Percentiles rank a stretch among this genome's conserved stretches.
Conservation (phyloP, 1,140 invertebrate species). For the Pseudobourletiella spinata region DNA sequence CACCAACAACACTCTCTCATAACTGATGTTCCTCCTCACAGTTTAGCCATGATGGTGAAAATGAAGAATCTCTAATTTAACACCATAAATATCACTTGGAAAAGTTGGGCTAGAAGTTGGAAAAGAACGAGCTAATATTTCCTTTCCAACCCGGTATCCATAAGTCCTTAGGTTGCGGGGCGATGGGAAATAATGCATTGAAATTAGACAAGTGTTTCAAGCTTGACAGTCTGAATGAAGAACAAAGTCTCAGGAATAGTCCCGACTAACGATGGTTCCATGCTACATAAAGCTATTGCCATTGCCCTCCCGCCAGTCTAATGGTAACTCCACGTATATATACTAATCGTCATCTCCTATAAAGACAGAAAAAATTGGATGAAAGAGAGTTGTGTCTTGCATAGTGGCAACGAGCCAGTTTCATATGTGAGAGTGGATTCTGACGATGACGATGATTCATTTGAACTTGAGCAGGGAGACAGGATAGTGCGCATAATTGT, state of each 20-base stretch:
- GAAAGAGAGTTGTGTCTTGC: not conserved
- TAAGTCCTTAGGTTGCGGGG: not conserved
- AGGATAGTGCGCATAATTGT: slow-evolving; percentile 10
- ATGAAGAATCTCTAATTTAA: slow-evolving; percentile 19
- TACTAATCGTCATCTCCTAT: too few species aligned
- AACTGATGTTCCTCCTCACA: too few species aligned
- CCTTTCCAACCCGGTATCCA: not conserved
- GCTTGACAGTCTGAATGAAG: too few species aligned
- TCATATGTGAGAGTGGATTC: not conserved
- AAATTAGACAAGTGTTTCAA: not conserved
- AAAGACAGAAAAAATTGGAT: too few species aligned
- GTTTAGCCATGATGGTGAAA: slow-evolving; percentile 22
- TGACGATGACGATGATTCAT: not conserved
- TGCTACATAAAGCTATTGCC: too few species aligned
- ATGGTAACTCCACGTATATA: too few species aligned
- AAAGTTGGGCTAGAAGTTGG: not conserved
- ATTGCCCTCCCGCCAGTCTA: too few species aligned
- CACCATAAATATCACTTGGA: slow-evolving; percentile 18
- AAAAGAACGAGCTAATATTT: too few species aligned
- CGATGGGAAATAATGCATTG: not conserved
- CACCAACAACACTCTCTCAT: too few species aligned
- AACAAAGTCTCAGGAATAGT: too few species aligned
- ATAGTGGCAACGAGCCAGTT: not conserved
- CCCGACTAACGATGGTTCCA: too few species aligned
- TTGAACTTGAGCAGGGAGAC: too few species aligned